Evolutionary conservation across 2,888 invertebrate genomes (phyloP).

Genomic region (Ischnus inquisitorius): DNA sequence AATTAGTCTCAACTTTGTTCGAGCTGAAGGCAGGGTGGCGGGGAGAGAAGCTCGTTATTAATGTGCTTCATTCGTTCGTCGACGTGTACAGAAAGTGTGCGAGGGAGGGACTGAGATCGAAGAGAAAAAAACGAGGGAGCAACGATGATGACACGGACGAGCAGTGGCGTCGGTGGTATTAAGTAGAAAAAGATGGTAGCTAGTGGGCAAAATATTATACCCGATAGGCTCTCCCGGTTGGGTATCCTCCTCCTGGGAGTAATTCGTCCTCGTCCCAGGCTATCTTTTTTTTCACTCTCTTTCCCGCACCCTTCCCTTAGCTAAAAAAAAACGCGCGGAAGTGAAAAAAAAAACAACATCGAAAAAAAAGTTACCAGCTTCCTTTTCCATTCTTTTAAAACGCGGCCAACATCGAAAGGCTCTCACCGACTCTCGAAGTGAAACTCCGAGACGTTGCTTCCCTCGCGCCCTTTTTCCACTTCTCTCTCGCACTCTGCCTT

Average conservation of each 20-base stretch:
- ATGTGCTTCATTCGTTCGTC: slow-evolving; percentile 62
- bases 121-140: slow-evolving; percentile 28
- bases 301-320: slow-evolving; percentile 12
- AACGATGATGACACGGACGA: slow-evolving; percentile 32
- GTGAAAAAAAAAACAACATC: slow-evolving; percentile 9
- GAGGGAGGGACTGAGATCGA: background rate
- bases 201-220: slow-evolving; percentile 38
- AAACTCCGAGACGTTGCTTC: slow-evolving; percentile 58
- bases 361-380: slow-evolving; percentile 52
- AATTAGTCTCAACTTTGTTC: slow-evolving; percentile 65
- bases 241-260: slow-evolving; percentile 47
- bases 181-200: slow-evolving; percentile 36
- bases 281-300: slow-evolving; percentile 52
- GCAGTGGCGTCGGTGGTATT: slow-evolving; percentile 18
- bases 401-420: slow-evolving; percentile 72
- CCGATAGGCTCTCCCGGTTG: slow-evolving; percentile 22
- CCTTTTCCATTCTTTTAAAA: slow-evolving; percentile 66
- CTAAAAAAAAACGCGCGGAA: slow-evolving; percentile 26
- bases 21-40: background rate
- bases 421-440: slow-evolving; percentile 61
- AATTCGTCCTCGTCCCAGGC: slow-evolving; percentile 65
- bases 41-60: slow-evolving; percentile 59
- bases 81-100: slow-evolving; percentile 16
- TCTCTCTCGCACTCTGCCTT: slow-evolving; percentile 7
- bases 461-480: slow-evolving; percentile 26